Base-by-base conservation (phyloP, 2,797 vertebrate species). In the Melanotaenia nigrans region DNA sequence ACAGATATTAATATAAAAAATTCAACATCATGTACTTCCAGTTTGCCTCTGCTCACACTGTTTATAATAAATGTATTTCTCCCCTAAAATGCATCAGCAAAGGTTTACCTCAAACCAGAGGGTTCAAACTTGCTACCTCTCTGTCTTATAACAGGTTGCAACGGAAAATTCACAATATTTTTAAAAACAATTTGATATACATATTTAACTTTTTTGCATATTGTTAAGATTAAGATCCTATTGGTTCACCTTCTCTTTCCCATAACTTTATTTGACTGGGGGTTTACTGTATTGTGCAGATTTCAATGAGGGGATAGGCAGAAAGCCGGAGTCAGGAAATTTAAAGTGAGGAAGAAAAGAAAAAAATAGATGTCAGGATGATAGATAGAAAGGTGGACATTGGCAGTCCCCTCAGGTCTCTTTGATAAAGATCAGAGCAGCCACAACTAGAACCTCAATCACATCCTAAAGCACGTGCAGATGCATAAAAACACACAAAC, bases 371-470 rank as follows among this genome's bases (percentile, higher is more conserved):
- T 35, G 22, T 79, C 78, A 58, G 77, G 79, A 65, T 72, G 78
- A 80, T 45, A 81, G 75, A 79, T 69, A 68, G 78, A 87, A 57
- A 55, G 71, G 68, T 85, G 78, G 79, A 81, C 86, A 87, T 90
- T 80, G 68, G 78, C 82, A 82, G 79, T 89, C 83, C 81, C 80
- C 89, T 87, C 84, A 85, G 84, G 83, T 82, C 75, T 81, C 73
- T 84, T 65, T 82, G 87, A 92, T 90, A 89, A 87, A 87, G 77
- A 90, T 90, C 89, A 84, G 75, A 78, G 72, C 61, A 76, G 73
- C 80, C 60, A 54, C 65, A 72, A 81, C 77, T 70, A 70, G 67
- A 74, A 60, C 70, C 72, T 84, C 76, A 85, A 74, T 80, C 84
- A 77, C 76, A 82, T 53, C 65, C 10, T 1, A 73, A 72, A 9